Evolutionary conservation across 2,888 invertebrate genomes (phyloP), one percentile per base, ranked within the genome.

Genomic region (Chaitophorus viminalis): DNA sequence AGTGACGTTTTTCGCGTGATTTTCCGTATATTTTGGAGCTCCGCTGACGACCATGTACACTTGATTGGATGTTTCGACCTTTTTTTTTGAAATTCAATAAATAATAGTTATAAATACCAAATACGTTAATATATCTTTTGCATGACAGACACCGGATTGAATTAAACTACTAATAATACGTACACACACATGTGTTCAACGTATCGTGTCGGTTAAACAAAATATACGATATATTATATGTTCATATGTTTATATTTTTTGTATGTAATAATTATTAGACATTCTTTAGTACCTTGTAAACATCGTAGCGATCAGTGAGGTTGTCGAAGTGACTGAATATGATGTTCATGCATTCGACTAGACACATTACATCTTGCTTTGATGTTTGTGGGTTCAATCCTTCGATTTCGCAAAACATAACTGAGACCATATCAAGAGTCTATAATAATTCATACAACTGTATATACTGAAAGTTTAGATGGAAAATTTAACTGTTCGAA

Each of bases 61-160:
- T 91, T 95, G 95, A n/a, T 97, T 98, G 0, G 98, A 96, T 0
- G 98, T 98, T 92, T 98, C 98, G 89, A 98, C 97, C 96, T 96
- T 91, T 90, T 81, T 54, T 85, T 84, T n/a, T n/a, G n/a, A n/a
- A n/a, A n/a, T n/a, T n/a, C n/a, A n/a, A n/a, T n/a, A n/a, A n/a
- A n/a, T n/a, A n/a, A n/a, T n/a, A n/a, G n/a, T n/a, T n/a, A n/a
- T n/a, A n/a, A n/a, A n/a, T n/a, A n/a, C n/a, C n/a, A n/a, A n/a
- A n/a, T n/a, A n/a, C n/a, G n/a, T n/a, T n/a, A n/a, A n/a, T n/a
- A n/a, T n/a, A n/a, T 11, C 21, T n/a, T 31, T 4, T 31, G 54
- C 77, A 54, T 54, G 54, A 33, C 33, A 21, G 29, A 82, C 33
- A 46, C 33, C n/a, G 29, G 21, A 70, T 82, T 17, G 29, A 70